Base-by-base conservation (phyloP, 2,888 invertebrate species). In the Adelphocoris suturalis region DNA sequence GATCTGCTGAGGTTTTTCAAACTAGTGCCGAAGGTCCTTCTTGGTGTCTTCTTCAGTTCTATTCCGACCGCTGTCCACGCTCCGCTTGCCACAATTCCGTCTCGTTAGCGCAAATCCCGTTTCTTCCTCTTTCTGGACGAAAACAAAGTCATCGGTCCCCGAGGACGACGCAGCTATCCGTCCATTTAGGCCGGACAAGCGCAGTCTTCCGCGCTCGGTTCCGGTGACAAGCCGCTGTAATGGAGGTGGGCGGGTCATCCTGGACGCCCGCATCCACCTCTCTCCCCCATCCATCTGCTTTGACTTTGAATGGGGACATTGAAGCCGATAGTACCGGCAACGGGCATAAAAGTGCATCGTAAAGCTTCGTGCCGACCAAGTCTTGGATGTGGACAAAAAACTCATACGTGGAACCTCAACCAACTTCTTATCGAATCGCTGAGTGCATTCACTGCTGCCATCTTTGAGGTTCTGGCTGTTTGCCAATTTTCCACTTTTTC, bases 191-290 rank as follows among this genome's bases (percentile, higher is more conserved):
- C 23, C 23, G 68, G 23, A 68, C 23, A 68, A 68, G 68, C 68
- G 19, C 68, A 68, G 68, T 68, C 68, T 68, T 68, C 23, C 23
- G 68, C 23, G 68, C 23, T 23, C 68, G 23, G 68, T 68, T 68
- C 68, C 68, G 68, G 68, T 68, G 68, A 68, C 68, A 68, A 68
- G 68, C 11, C 68, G 19, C 5, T 23, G 12, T 68, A 68, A 68
- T 68, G n/a, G 57, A 23, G 68, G 12, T 68, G 68, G 27, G 23
- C n/a, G 23, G 19, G 23, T 9, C 68, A 68, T 68, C 68, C 68
- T 68, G 68, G 68, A 12, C 7, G 19, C 61, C 19, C 61, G 61
- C 27, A 19, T 68, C 23, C 68, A 68, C 68, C 23, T 52, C 52
- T 7, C 37, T 37, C 37, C 37, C 37, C 37, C 7, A 7, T 37